Base-by-base conservation (phyloP, 2,888 invertebrate genomes). In the Aphelenchoides bicaudatus region DNA sequence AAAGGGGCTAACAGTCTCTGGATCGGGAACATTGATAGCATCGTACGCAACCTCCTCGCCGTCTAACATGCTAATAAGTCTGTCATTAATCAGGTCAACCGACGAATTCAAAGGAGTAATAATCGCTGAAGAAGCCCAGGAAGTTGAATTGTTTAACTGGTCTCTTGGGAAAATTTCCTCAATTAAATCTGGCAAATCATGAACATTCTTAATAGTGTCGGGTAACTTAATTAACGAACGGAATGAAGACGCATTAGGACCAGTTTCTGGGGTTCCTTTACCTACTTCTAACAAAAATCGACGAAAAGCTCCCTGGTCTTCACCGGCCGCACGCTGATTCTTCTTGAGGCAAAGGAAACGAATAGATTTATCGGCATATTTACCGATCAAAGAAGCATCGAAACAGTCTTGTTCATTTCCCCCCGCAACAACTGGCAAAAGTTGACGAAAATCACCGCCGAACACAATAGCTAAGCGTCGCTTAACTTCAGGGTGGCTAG, bases 401-500 rank as follows among this genome's bases (percentile, higher is more conserved):
- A n/a, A n/a, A n/a, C n/a, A n/a, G n/a, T n/a, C n/a, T n/a, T n/a
- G 10, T 6, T 43, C 21, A 21, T 43, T 19, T 6, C n/a, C 6
- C 8, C 21, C 43, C 43, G 21, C 13, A 21, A 6, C 43, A 6
- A 43, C n/a, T 5, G 49, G 49, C 6, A 48, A 16, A 16, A 48
- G 25, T 48, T 48, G 49, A 5, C 49, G 25, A 16, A 37, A 48
- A 16, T 48, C 49, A 5, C 49, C 49, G 49, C 5, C 49, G 5
- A 48, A 16, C 6, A 48, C 49, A 38, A 48, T 48, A n/a, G 38
- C 38, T 38, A 48, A 38, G 5, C 49, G 25, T 6, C 49, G 49
- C 16, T 48, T 5, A 38, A 48, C 49, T n/a, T 6, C n/a, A 34
- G n/a, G n/a, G 10, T 34, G 37, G n/a, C 8, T 5, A 16, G n/a